Evolutionary conservation across 2,888 invertebrate species (phyloP).

Genomic region (Drosophila tanythrix): DNA sequence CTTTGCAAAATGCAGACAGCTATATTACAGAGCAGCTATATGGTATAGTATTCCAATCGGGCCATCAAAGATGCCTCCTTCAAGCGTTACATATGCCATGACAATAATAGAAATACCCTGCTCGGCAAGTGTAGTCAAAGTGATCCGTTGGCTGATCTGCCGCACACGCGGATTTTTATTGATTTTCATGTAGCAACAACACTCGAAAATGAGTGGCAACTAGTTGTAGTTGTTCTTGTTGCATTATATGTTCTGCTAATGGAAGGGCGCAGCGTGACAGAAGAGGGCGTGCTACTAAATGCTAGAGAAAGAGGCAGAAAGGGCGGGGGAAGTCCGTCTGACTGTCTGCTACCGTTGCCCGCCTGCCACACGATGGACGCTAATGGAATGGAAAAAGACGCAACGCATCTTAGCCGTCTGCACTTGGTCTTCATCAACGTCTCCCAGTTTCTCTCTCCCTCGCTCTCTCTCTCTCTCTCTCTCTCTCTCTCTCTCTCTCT

Average conservation of each 20-base stretch:
- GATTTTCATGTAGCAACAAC: slow-evolving; percentile 70
- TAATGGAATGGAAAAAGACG: slow-evolving; percentile 66
- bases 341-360: slow-evolving; percentile 39
- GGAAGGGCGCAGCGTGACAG: slow-evolving; percentile 68
- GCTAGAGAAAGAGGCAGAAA: neutral
- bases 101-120: neutral
- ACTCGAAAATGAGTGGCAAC: slow-evolving; percentile 39
- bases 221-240: slow-evolving; percentile 24
- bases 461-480: neutral
- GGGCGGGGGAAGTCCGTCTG: neutral
- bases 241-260: slow-evolving; percentile 62
- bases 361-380: slow-evolving; percentile 66
- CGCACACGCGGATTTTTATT: slow-evolving; percentile 74
- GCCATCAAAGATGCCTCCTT: neutral
- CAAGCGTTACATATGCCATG: neutral
- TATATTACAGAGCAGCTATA: too few relatives aligned
- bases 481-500: too few relatives aligned
- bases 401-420: slow-evolving; percentile 51
- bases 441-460: neutral
- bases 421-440: slow-evolving; percentile 47
- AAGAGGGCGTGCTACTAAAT: slow-evolving; percentile 32
- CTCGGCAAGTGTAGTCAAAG: neutral
- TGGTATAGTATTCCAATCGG: too few relatives aligned
- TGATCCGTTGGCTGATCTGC: slow-evolving; percentile 55
- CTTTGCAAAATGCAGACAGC: neutral